These are phyloP conservation scores for Papilio protenor DNA, from an alignment of 2,888 invertebrate species.

Conservation along the genomic window DNA sequence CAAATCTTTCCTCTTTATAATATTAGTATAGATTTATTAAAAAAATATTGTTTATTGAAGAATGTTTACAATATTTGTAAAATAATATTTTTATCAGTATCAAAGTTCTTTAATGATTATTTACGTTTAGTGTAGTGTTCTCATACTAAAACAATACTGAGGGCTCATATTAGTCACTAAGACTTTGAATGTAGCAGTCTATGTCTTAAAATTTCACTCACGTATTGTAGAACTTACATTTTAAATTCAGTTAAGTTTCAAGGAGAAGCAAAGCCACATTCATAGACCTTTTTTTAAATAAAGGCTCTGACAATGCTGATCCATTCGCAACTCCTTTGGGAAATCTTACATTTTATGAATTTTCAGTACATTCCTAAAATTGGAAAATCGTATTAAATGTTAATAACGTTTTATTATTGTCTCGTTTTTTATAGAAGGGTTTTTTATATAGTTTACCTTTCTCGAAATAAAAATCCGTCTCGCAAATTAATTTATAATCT, in stretches of 20 bases:
- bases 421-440: not conserved
- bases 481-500: no score
- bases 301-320: slow-evolving; percentile 32
- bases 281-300: not conserved
- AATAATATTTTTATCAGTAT: no score
- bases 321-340: slow-evolving; percentile 24
- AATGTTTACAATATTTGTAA: not conserved
- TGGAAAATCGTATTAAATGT: not conserved
- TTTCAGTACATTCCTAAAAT: slow-evolving; percentile 1
- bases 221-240: not conserved
- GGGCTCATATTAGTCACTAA: not conserved
- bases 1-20: no score
- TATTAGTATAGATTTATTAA: no score
- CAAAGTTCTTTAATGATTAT: no score
- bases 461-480: no score
- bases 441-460: no score
- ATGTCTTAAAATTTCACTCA: not conserved
- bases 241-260: slow-evolving; percentile 24
- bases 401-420: not conserved
- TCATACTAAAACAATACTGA: no score
- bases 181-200: not conserved
- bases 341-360: slow-evolving; percentile 29
- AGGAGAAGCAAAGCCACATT: slow-evolving; percentile 7
- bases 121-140: no score
- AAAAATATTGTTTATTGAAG: no score